Conservation (phyloP, 2,113 vertebrate genomes). For the Pachyramphus minor region DNA sequence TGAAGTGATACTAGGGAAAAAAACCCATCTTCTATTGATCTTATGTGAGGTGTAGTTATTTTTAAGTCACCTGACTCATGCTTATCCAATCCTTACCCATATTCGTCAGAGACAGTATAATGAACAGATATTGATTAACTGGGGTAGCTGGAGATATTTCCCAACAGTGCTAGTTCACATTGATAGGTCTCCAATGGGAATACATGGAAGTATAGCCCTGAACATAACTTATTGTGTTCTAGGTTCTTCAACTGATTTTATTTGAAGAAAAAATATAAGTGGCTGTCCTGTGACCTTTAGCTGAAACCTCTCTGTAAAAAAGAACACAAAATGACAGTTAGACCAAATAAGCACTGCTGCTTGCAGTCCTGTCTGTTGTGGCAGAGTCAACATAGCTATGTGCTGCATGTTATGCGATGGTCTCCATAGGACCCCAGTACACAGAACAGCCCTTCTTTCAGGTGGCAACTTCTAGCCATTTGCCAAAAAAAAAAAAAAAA, state of each 20-base stretch:
- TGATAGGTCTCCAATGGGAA: slow-evolving; percentile 76
- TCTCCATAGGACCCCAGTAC: neutral
- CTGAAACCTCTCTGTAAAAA: slow-evolving; percentile 57
- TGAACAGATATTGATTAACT: slow-evolving; percentile 87
- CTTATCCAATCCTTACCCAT: slow-evolving; percentile 77
- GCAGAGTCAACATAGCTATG: neutral
- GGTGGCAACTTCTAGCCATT: neutral
- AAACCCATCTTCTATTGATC: slow-evolving; percentile 61
- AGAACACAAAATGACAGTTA: slow-evolving; percentile 36
- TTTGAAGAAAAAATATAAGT: slow-evolving; percentile 64
- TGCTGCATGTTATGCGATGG: neutral
- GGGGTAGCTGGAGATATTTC: slow-evolving; percentile 79
- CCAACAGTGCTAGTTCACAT: slow-evolving; percentile 72
- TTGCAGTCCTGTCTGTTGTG: neutral
- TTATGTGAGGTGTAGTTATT: slow-evolving; percentile 75
- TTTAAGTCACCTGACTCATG: slow-evolving; percentile 80
- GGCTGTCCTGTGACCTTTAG: slow-evolving; percentile 77
- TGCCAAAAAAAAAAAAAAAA: neutral
- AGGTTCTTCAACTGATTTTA: slow-evolving; percentile 79
- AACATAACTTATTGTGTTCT: slow-evolving; percentile 82
- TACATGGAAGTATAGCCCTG: slow-evolving; percentile 41
- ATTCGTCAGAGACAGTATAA: slow-evolving; percentile 80
- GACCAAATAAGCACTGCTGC: slow-evolving; percentile 16
- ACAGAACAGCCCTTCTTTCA: neutral
- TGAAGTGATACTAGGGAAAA: slow-evolving; percentile 30